These are phyloP conservation scores for Sorex maritimensis DNA, from an alignment of 2,797 vertebrate genomes.

Conservation along the genomic window DNA sequence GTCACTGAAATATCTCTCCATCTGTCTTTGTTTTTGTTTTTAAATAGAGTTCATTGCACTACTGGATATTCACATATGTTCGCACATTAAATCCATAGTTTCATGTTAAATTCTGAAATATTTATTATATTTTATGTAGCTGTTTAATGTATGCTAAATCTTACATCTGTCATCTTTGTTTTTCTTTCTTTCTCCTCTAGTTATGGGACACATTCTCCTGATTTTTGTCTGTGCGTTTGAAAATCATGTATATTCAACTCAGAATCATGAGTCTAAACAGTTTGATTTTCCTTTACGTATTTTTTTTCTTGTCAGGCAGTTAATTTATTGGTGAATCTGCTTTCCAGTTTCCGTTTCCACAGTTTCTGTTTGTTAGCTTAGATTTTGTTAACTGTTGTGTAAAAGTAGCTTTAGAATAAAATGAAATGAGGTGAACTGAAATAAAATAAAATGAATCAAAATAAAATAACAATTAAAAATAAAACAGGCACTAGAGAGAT, in stretches of 20 bases:
- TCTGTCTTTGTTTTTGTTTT: no score
- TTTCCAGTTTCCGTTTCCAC: neutral
- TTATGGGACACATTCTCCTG: no score
- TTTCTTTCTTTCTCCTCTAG: neutral
- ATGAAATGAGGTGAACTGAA: no score
- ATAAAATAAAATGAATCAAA: no score
- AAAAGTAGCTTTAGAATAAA: neutral
- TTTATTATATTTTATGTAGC: neutral
- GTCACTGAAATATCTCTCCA: neutral
- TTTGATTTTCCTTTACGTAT: neutral
- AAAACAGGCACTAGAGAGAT: no score
- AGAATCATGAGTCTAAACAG: neutral
- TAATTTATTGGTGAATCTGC: neutral
- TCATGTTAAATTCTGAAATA: neutral
- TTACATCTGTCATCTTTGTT: neutral
- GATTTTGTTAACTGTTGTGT: neutral
- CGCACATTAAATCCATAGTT: neutral
- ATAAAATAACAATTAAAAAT: no score
- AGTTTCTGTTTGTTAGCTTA: neutral
- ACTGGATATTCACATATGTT: neutral
- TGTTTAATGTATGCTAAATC: neutral
- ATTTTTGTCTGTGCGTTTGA: neutral
- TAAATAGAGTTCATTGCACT: neutral
- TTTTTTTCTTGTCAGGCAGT: neutral
- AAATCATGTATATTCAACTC: neutral